Conservation (phyloP, 2,888 invertebrate genomes). For the Anorthoa munda region DNA sequence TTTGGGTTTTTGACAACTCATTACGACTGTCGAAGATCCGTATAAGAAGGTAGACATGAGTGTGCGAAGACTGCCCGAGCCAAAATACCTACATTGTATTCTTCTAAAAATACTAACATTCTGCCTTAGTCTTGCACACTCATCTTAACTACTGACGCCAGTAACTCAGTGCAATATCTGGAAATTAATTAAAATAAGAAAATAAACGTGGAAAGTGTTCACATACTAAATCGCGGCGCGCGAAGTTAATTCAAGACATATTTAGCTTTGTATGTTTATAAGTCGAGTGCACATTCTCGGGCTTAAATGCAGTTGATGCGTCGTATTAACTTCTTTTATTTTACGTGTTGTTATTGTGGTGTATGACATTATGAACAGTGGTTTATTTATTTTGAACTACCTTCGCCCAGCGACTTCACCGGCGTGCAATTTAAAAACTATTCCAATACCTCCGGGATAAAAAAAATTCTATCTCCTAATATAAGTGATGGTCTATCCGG, state of each 20-base stretch:
- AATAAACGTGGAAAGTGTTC: conserved; percentile 14
- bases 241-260: conserved; percentile 41
- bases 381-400: background rate
- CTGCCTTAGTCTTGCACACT: conserved; percentile 1
- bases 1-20: too few species aligned
- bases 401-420: too few species aligned
- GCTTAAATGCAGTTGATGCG: background rate
- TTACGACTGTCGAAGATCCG: background rate
- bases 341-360: background rate
- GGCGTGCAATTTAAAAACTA: too few species aligned
- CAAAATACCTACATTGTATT: background rate
- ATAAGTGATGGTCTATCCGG: too few species aligned
- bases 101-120: background rate
- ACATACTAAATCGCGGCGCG: conserved; percentile 5
- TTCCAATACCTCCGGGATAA: too few species aligned
- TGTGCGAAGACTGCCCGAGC: background rate
- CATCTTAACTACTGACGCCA: too few species aligned
- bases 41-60: background rate
- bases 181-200: conserved; percentile 39
- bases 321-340: background rate
- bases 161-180: conserved; percentile 5
- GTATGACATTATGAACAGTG: background rate
- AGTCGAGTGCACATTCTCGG: conserved; percentile 23
- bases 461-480: too few species aligned
- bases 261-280: conserved; percentile 33